Evolutionary conservation across 2,888 invertebrate genomes (phyloP).

Genomic region (Agrilus cyanescens): DNA sequence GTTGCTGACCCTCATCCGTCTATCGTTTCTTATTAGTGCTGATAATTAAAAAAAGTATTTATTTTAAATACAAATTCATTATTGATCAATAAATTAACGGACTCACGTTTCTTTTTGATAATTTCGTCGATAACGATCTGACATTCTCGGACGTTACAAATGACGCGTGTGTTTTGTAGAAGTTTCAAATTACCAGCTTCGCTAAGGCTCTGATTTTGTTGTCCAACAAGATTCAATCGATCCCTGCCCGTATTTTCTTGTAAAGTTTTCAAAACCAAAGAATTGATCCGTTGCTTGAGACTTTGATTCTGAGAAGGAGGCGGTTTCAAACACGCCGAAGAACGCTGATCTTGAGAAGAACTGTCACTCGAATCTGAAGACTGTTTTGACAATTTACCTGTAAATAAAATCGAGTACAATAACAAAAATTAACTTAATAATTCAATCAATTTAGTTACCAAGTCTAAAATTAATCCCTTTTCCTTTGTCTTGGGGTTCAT

Average conservation of each 20-base stretch:
- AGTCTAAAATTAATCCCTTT: slow-evolving; percentile 12
- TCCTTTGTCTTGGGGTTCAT: slow-evolving; percentile 1
- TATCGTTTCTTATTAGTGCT: neutral
- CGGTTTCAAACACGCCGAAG: slow-evolving; percentile 1
- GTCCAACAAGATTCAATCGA: slow-evolving; percentile 32
- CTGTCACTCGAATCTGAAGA: too few relatives aligned
- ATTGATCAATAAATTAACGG: neutral
- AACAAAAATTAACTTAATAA: too few relatives aligned
- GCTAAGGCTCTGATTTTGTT: slow-evolving; percentile 25
- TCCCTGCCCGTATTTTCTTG: slow-evolving; percentile 71
- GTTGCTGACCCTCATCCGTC: slow-evolving; percentile 1
- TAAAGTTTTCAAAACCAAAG: slow-evolving; percentile 74
- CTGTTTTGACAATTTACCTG: too few relatives aligned
- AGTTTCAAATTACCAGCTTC: slow-evolving; percentile 74
- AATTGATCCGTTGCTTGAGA: slow-evolving; percentile 79
- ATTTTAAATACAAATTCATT: too few relatives aligned
- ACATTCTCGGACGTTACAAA: slow-evolving; percentile 69
- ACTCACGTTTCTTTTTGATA: slow-evolving; percentile 39
- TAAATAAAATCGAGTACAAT: too few relatives aligned
- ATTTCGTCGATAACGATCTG: slow-evolving; percentile 64
- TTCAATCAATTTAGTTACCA: neutral
- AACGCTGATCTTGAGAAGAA: slow-evolving; percentile 4
- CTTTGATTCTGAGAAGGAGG: slow-evolving; percentile 49
- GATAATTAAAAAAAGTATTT: too few relatives aligned
- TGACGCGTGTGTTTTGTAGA: slow-evolving; percentile 69